These are phyloP conservation scores for Cyclina sinensis DNA, from an alignment of 1,140 invertebrate species.

Conservation along the genomic window DNA sequence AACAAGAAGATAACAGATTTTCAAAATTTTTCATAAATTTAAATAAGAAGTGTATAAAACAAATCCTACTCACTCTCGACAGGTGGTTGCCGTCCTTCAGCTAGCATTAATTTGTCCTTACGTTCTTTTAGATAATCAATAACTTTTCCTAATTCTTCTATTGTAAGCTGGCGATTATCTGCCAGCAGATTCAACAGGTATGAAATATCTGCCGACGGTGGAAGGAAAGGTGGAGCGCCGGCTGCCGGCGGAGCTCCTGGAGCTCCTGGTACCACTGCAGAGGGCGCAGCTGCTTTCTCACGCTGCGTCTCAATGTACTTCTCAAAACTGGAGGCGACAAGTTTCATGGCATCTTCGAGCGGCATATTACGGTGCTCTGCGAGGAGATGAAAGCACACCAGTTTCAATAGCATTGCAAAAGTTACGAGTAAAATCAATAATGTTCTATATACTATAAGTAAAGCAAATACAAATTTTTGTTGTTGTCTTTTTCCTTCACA, in stretches of 20 bases:
- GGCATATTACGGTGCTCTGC: conserved; percentile 98
- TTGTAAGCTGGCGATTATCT: conserved; percentile 93
- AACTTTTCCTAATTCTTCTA: conserved; percentile 93
- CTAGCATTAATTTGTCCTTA: conserved; percentile 87
- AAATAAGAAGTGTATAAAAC: too few relatives aligned
- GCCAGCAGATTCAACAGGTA: conserved; percentile 93
- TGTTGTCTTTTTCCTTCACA: too few relatives aligned
- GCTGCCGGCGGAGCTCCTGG: conserved; percentile 33
- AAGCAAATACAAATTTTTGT: too few relatives aligned
- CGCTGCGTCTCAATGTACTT: conserved; percentile 89
- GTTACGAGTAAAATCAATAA: too few relatives aligned
- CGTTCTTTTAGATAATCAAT: conserved; percentile 93
- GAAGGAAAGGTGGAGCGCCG: conserved; percentile 60
- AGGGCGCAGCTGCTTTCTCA: conserved; percentile 70
- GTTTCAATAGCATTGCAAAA: neutral
- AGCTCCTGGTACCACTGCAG: neutral
- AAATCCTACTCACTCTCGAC: conserved; percentile 33
- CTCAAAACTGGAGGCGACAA: conserved; percentile 93
- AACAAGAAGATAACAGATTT: too few relatives aligned
- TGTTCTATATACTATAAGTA: too few relatives aligned
- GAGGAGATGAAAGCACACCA: conserved; percentile 51
- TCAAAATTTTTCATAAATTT: too few relatives aligned
- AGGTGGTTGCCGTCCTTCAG: conserved; percentile 8
- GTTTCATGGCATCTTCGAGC: conserved; percentile 94
- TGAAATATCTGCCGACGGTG: conserved; percentile 86